Conservation (phyloP, 2,797 vertebrate genomes). For the Notolabrus celidotus region DNA sequence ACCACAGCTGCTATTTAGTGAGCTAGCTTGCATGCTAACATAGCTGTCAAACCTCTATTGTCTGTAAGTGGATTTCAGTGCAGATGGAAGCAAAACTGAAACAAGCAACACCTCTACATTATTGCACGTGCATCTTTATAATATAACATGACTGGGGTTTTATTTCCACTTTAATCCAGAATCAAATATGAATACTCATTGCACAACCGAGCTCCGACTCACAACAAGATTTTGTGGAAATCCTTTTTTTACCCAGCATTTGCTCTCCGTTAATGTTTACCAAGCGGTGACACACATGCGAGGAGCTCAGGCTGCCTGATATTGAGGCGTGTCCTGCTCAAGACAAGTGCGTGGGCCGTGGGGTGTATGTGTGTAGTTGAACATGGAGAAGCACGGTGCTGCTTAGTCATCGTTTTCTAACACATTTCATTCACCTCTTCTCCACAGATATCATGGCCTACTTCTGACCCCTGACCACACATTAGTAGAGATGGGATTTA, state of each 20-base stretch:
- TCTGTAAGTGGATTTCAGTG: constrained; percentile 40
- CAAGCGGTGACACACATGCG: constrained; percentile 21
- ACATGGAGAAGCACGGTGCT: neutral
- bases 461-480: neutral
- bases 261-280: constrained; percentile 27
- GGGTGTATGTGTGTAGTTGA: neutral
- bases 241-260: neutral
- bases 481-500: too few species aligned
- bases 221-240: constrained; percentile 19
- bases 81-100: constrained; percentile 48
- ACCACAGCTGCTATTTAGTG: constrained; percentile 49
- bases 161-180: neutral
- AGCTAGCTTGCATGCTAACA: constrained; percentile 68
- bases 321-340: constrained; percentile 29
- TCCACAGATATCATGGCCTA: neutral
- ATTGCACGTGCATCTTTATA: neutral
- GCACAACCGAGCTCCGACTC: neutral
- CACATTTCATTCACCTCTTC: neutral
- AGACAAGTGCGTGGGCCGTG: too few species aligned
- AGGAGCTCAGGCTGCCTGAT: neutral
- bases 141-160: neutral
- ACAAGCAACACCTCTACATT: constrained; percentile 7
- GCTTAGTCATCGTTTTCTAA: neutral
- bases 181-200: neutral
- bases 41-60: constrained; percentile 79